Evolutionary conservation across 2,888 invertebrate genomes (phyloP).

Genomic region (Cantharis flavilabris): DNA sequence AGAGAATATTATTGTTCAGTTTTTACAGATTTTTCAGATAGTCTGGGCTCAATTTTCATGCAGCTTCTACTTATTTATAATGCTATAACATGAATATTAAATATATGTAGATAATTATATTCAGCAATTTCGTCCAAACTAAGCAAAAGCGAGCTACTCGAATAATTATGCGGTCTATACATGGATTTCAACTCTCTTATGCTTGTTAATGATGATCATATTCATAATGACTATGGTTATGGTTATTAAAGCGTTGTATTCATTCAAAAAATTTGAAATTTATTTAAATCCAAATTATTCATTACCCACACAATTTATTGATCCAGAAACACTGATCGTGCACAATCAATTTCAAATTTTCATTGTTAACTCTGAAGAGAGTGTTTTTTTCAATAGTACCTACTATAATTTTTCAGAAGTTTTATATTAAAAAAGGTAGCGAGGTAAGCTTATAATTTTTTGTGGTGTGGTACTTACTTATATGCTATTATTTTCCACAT

Average conservation of each 20-base stretch:
- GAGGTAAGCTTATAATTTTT: not conserved
- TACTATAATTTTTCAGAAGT: not conserved
- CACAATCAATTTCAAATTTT: not conserved
- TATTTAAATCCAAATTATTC: not conserved
- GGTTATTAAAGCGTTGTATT: not conserved
- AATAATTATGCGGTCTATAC: too few species aligned
- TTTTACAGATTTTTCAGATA: too few species aligned
- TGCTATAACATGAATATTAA: too few species aligned
- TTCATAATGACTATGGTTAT: too few species aligned
- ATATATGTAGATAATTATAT: too few species aligned
- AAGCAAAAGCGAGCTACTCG: too few species aligned
- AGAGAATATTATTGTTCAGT: too few species aligned
- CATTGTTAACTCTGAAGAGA: not conserved
- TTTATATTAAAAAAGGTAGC: not conserved
- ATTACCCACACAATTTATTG: too few species aligned
- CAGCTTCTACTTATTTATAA: too few species aligned
- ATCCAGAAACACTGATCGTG: not conserved
- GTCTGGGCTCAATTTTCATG: too few species aligned
- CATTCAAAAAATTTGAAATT: not conserved
- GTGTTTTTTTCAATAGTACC: too few species aligned
- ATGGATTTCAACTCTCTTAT: not conserved
- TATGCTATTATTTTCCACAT: conserved; percentile 45
- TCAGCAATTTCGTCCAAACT: too few species aligned
- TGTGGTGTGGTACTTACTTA: conserved; percentile 44
- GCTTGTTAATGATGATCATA: not conserved